These are phyloP conservation scores for Taphrorychus bicolor DNA, from an alignment of 2,888 invertebrate genomes.

Conservation along the genomic window DNA sequence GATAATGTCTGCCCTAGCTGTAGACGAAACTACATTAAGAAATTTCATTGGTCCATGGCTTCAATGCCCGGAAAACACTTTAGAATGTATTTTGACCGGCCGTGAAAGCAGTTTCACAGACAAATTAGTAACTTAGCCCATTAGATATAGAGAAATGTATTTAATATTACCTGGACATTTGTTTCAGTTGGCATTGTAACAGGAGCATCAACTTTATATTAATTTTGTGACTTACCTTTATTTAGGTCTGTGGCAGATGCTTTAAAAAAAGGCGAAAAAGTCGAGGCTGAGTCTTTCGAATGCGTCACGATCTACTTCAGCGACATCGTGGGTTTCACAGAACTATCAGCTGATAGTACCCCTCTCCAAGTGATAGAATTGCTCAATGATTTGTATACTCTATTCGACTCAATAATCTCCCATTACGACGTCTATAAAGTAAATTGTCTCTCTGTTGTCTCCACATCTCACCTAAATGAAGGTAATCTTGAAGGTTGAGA, in stretches of 20 bases:
- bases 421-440: constrained; percentile 88
- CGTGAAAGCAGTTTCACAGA: no score
- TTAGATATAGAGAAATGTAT: no score
- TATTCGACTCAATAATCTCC: constrained; percentile 87
- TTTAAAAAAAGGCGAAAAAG: constrained; percentile 77
- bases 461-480: not conserved
- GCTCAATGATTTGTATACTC: constrained; percentile 86
- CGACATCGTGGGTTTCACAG: constrained; percentile 85
- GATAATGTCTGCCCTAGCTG: no score
- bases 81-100: no score
- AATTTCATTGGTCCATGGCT: no score
- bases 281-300: constrained; percentile 82
- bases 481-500: constrained; percentile 68
- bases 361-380: constrained; percentile 87
- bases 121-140: no score
- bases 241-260: constrained; percentile 80
- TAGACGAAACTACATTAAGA: no score
- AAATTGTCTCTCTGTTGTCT: constrained; percentile 41
- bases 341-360: constrained; percentile 78
- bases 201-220: not conserved
- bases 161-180: no score
- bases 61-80: no score
- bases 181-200: no score
- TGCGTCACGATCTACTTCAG: constrained; percentile 86
- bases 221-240: constrained; percentile 29